Base-by-base conservation (phyloP, 2,113 vertebrate species). In the Uria aalge region DNA sequence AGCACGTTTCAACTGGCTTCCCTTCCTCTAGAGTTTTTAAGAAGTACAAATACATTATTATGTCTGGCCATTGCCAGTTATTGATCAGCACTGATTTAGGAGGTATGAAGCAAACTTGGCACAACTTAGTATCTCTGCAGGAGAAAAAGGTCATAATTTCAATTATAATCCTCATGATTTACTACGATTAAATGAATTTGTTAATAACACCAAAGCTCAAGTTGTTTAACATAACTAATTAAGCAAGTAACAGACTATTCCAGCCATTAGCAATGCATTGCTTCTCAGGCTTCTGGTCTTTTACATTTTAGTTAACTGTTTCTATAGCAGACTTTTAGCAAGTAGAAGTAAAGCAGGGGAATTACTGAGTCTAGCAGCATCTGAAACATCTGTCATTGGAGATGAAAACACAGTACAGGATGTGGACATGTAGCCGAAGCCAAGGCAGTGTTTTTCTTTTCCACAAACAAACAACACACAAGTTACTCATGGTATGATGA, bases 161-260 rank as follows among this genome's bases (percentile, higher is more conserved):
- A 94, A 89, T 96, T 96, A 96, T 94, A 96, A 86, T 89, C 59
- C 66, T 89, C 87, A 93, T 96, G 96, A 96, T 96, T 97, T 97
- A 96, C 71, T 84, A 74, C 1, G 4, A 89, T 88, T 94, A 95
- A 96, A 76, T 94, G 64, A 79, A 96, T 95, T 79, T 92, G 40
- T 89, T 97, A 94, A 93, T 92, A 95, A 77, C 4, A 10, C 57
- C 69, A 94, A 94, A 93, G 86, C 73, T 94, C 55, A 87, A 71
- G 72, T 77, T 96, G 89, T 90, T 96, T 96, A 93, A 94, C 56
- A 62, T 72, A 95, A 95, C 73, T 96, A 92, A 96, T 95, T 88
- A 95, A 94, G 89, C 69, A 92, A 92, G 68, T 85, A 91, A 94
- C 78, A 96, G 75, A 23, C 34, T 84, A 81, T 63, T 89, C 72